These are phyloP conservation scores for Ochotona curzoniae DNA, from an alignment of 2,113 vertebrate genomes.

Conservation along the genomic window DNA sequence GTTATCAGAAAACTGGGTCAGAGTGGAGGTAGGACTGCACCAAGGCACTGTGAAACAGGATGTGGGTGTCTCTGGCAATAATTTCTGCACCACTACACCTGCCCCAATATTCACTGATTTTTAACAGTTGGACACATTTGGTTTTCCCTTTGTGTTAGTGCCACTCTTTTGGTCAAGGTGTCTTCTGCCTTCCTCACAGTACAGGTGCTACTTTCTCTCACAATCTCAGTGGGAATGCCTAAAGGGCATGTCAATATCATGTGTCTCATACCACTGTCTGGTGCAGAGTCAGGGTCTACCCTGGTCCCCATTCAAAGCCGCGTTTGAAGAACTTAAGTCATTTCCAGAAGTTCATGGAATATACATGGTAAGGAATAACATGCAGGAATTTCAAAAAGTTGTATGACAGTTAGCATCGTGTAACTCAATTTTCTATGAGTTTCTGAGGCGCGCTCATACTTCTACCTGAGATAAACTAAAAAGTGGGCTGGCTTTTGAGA, in stretches of 20 bases:
- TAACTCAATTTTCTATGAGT: too few species aligned
- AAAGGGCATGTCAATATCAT: not conserved
- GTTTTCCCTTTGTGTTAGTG: not conserved
- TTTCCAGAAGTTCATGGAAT: too few species aligned
- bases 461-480: not conserved
- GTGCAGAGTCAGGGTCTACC: not conserved
- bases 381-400: too few species aligned
- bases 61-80: too few species aligned
- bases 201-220: not conserved
- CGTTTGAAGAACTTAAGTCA: not conserved
- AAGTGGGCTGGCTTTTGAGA: constrained; percentile 10
- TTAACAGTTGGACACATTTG: constrained; percentile 28
- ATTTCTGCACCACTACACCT: too few species aligned
- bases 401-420: too few species aligned
- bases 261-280: not conserved
- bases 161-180: not conserved
- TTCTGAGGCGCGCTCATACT: too few species aligned
- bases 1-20: too few species aligned
- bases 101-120: not conserved
- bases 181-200: not conserved
- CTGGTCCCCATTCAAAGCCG: constrained; percentile 38
- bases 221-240: not conserved
- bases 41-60: too few species aligned
- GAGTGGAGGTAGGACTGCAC: too few species aligned
- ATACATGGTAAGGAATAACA: too few species aligned